Conservation (phyloP, 2,888 invertebrate species). For the Siphlonurus alternatus region DNA sequence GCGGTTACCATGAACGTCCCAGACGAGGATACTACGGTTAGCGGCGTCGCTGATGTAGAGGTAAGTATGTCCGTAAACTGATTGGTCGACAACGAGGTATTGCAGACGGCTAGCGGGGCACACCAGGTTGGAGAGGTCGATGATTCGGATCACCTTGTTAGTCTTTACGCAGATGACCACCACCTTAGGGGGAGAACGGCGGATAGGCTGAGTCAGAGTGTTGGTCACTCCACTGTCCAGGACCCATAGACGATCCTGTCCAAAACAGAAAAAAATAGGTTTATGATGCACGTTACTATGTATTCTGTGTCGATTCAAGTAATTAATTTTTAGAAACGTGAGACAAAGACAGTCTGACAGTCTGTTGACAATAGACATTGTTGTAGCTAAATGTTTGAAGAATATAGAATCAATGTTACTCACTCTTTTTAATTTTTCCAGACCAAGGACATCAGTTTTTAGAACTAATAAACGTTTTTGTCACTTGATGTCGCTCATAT, state of each 20-base stretch:
- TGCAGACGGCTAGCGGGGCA: constrained; percentile 42
- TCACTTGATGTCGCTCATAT: no score
- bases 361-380: no score
- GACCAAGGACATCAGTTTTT: no score
- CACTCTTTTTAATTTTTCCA: no score
- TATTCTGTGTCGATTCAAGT: no score
- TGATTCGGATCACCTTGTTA: constrained; percentile 37
- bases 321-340: no score
- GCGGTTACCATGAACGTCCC: background rate
- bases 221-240: constrained; percentile 54
- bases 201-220: constrained; percentile 40
- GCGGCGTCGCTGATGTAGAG: constrained; percentile 50
- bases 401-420: no score
- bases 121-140: constrained; percentile 33
- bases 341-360: no score
- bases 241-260: constrained; percentile 37
- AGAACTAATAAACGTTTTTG: no score
- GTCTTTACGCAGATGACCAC: constrained; percentile 40
- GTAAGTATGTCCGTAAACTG: constrained; percentile 9
- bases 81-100: constrained; percentile 49
- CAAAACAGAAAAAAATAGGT: background rate
- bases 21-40: constrained; percentile 34
- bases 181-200: constrained; percentile 25
- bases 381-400: no score
- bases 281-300: no score